Conservation (phyloP, 2,888 invertebrate species). For the Eledone cirrhosa region DNA sequence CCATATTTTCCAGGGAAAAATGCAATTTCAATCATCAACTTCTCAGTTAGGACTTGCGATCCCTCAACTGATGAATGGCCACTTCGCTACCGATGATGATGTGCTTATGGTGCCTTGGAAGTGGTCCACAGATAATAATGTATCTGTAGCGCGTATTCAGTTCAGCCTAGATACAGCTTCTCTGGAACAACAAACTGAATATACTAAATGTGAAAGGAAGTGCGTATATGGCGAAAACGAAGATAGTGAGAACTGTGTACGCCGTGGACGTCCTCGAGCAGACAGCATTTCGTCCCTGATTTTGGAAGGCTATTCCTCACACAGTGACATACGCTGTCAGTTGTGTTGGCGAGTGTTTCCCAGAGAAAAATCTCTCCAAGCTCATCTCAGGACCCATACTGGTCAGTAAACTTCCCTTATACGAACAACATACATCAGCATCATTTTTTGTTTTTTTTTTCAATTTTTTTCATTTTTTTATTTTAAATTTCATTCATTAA, state of each 20-base stretch:
- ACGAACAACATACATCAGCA: background rate
- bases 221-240: background rate
- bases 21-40: too few species aligned
- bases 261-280: constrained; percentile 76
- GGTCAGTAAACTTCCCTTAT: constrained; percentile 60
- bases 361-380: constrained; percentile 79
- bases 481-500: background rate
- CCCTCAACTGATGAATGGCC: too few species aligned
- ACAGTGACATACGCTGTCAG: constrained; percentile 77
- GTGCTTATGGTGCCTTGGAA: too few species aligned
- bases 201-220: too few species aligned
- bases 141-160: too few species aligned
- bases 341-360: constrained; percentile 80
- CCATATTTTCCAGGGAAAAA: too few species aligned
- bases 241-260: constrained; percentile 35
- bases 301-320: constrained; percentile 76
- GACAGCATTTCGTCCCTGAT: constrained; percentile 77
- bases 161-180: too few species aligned
- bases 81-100: too few species aligned
- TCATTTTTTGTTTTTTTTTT: background rate
- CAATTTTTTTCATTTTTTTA: background rate
- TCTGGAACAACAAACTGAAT: too few species aligned
- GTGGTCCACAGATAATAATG: too few species aligned
- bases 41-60: too few species aligned
- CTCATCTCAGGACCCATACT: constrained; percentile 69